A percentile compares a stretch with the other conserved stretches of the same genome.
Evolutionary conservation across 2,888 invertebrate genomes (phyloP).

Genomic region (Atrina japonica): DNA sequence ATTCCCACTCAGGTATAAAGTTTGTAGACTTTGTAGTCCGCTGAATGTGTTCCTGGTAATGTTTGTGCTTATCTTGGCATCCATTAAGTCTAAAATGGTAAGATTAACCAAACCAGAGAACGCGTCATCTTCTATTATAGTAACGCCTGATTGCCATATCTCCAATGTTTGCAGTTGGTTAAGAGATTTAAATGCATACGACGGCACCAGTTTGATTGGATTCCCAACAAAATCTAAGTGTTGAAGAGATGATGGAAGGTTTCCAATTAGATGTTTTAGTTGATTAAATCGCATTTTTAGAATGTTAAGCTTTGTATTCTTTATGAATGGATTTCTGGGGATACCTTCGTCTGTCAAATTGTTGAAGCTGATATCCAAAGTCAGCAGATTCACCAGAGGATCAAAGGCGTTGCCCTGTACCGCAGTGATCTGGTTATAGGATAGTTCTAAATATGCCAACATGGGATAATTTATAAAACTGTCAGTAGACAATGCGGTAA

Average conservation of each 20-base stretch:
- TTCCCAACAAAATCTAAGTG: slow-evolving; percentile 2
- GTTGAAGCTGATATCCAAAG: not conserved
- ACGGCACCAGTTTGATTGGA: not conserved
- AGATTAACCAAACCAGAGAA: slow-evolving; percentile 3
- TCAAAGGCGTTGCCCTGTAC: not conserved
- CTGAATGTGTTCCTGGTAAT: not conserved
- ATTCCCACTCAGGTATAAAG: not conserved
- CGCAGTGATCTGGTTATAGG: not conserved
- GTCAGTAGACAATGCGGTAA: not conserved
- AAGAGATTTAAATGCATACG: slow-evolving; percentile 1
- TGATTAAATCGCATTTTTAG: slow-evolving; percentile 3
- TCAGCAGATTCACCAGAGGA: not conserved
- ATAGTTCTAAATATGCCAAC: not conserved
- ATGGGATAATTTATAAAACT: not conserved
- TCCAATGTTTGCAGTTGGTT: not conserved
- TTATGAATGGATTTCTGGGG: not conserved
- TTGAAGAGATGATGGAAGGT: slow-evolving; percentile 1
- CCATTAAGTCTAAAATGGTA: not conserved
- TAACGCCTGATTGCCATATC: not conserved
- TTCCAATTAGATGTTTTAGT: not conserved
- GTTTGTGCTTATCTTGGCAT: not conserved
- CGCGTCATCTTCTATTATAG: not conserved
- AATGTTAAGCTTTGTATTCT: not conserved
- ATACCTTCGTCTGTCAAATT: not conserved
- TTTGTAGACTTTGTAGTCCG: not conserved